A percentile compares a stretch with the other conserved stretches of the same genome.
Evolutionary conservation across 2,888 invertebrate species (phyloP).

Genomic region (Crepidodera aurea): DNA sequence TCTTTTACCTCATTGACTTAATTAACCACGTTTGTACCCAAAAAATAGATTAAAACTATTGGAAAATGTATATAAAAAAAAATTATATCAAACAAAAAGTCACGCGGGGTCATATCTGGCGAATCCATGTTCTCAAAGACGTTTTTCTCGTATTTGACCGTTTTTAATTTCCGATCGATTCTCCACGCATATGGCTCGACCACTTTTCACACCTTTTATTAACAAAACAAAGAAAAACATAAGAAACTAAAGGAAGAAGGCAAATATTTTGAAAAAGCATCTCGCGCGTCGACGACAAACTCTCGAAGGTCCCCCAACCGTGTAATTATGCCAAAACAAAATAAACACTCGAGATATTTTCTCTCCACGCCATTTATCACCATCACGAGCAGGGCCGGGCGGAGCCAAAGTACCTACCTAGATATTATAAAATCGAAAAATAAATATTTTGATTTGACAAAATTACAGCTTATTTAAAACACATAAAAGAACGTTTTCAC

Average conservation of each 20-base stretch:
- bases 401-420: too few species aligned
- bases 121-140: too few species aligned
- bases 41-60: too few species aligned
- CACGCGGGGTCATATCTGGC: too few species aligned
- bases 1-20: conserved; percentile 31
- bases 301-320: conserved; percentile 33
- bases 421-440: too few species aligned
- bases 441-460: too few species aligned
- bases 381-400: conserved; percentile 9
- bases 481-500: too few species aligned
- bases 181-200: not conserved
- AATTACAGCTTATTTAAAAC: too few species aligned
- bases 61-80: too few species aligned
- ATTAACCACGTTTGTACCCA: too few species aligned
- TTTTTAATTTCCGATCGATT: not conserved
- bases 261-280: conserved; percentile 30
- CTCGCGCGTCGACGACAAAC: conserved; percentile 27
- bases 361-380: conserved; percentile 31
- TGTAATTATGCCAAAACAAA: conserved; percentile 40
- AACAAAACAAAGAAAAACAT: conserved; percentile 8
- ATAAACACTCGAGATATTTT: conserved; percentile 40
- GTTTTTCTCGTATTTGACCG: conserved; percentile 25
- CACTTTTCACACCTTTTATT: conserved; percentile 16
- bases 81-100: too few species aligned
- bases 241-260: conserved; percentile 10